Conservation (phyloP, 2,797 vertebrate species). For the Anguilla marmorata region DNA sequence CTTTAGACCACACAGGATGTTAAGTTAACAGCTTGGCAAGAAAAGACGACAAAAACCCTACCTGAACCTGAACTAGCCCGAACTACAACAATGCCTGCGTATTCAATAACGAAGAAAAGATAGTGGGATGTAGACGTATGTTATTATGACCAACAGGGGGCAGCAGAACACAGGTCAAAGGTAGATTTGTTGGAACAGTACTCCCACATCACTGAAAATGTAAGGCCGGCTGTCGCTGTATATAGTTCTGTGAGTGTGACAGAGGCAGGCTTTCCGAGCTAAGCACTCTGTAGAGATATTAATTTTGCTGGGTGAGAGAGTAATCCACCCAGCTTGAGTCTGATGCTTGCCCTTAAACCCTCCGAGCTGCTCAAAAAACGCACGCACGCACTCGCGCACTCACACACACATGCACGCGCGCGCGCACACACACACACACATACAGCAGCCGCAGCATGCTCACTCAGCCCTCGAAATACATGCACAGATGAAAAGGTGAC, state of each 20-base stretch:
- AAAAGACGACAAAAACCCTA: neutral
- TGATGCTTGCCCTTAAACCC: slow-evolving; percentile 30
- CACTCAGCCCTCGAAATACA: slow-evolving; percentile 28
- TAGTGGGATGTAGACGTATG: neutral
- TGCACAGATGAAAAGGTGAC: slow-evolving; percentile 37
- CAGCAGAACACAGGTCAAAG: slow-evolving; percentile 34
- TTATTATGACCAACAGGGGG: slow-evolving; percentile 46
- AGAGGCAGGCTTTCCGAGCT: slow-evolving; percentile 15
- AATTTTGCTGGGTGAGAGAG: slow-evolving; percentile 33
- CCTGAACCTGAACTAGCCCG: neutral
- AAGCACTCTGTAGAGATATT: slow-evolving; percentile 9
- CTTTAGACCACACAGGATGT: neutral
- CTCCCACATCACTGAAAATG: neutral
- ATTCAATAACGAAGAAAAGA: neutral
- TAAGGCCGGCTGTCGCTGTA: slow-evolving; percentile 7
- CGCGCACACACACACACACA: too few relatives aligned
- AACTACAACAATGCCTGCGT: neutral
- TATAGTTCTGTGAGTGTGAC: neutral
- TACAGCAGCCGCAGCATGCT: neutral
- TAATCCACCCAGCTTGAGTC: slow-evolving; percentile 35
- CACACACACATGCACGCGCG: too few relatives aligned
- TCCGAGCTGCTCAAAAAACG: slow-evolving; percentile 17
- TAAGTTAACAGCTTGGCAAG: slow-evolving; percentile 2
- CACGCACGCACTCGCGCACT: neutral
- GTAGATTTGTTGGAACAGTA: neutral